phyloP scores from a whole-genome alignment of 1,140 invertebrate species.

The Drosophila arawakana region DNA sequence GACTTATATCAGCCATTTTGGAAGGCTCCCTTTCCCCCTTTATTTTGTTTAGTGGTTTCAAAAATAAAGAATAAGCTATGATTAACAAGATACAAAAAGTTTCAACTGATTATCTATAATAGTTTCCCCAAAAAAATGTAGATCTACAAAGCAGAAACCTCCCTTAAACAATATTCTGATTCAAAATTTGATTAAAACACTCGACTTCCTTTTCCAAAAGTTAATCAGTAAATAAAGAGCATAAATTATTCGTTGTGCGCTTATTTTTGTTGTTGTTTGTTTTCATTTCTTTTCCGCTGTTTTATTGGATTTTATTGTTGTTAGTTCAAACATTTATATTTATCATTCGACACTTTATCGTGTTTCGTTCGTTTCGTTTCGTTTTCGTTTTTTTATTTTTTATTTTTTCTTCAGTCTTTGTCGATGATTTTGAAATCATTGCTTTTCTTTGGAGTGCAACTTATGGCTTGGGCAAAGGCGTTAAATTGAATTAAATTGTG shows the following conservation, averaged over 20 bases:
- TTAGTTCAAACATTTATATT: conserved; percentile 20
- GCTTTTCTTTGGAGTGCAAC: conserved; percentile 33
- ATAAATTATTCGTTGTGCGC: not conserved
- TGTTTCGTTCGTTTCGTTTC: conserved; percentile 24
- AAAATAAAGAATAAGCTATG: too few relatives aligned
- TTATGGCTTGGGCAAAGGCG: conserved; percentile 24
- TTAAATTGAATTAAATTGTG: conserved; percentile 63
- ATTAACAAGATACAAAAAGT: too few relatives aligned
- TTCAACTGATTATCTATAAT: too few relatives aligned
- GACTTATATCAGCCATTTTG: too few relatives aligned
- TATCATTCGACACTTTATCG: conserved; percentile 38
- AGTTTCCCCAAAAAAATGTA: too few relatives aligned
- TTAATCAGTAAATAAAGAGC: not conserved
- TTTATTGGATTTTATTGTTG: conserved; percentile 26
- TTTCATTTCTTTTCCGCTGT: conserved; percentile 28
- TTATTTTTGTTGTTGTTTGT: conserved; percentile 1
- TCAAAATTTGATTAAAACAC: too few relatives aligned
- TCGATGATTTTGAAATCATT: conserved; percentile 34
- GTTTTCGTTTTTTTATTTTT: not conserved
- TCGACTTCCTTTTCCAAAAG: too few relatives aligned
- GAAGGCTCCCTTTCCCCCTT: too few relatives aligned
- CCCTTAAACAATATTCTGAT: too few relatives aligned
- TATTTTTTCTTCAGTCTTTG: not conserved
- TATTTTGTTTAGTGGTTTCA: too few relatives aligned
- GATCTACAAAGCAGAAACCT: too few relatives aligned